These are phyloP conservation scores for Phalanger gymnotis DNA, from an alignment of 2,797 vertebrate genomes.

Conservation along the genomic window DNA sequence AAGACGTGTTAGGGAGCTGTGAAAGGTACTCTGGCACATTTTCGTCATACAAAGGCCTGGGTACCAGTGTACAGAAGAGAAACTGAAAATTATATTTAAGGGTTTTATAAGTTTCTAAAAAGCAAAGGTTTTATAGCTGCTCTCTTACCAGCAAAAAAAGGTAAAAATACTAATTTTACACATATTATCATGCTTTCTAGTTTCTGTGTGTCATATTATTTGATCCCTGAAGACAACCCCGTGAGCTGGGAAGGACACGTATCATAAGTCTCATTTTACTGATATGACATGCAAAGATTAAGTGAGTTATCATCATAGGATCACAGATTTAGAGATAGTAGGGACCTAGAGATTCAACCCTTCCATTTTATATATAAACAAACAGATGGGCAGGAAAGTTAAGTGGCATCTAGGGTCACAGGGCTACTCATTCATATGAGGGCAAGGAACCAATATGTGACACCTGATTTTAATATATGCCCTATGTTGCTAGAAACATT, in stretches of 20 bases:
- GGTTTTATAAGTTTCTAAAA: background rate
- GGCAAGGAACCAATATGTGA: too few relatives aligned
- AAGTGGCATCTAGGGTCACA: background rate
- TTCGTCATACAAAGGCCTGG: background rate
- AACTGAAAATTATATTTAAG: background rate
- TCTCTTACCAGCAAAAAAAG: background rate
- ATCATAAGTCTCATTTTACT: background rate
- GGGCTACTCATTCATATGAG: background rate
- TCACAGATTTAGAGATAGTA: background rate
- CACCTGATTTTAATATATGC: constrained; percentile 21
- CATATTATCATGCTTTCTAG: background rate
- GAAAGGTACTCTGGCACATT: background rate
- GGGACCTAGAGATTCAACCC: background rate
- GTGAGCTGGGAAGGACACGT: background rate
- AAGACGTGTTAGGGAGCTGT: background rate
- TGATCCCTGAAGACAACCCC: background rate
- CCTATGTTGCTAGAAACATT: constrained; percentile 35
- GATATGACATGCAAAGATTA: background rate
- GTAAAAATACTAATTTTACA: background rate
- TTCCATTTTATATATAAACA: background rate
- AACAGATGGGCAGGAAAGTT: background rate
- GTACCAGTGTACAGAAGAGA: background rate
- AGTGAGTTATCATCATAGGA: background rate
- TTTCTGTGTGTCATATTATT: background rate
- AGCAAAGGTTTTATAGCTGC: background rate